Conservation (phyloP, 2,113 vertebrate species). For the Oenanthe oenanthe region DNA sequence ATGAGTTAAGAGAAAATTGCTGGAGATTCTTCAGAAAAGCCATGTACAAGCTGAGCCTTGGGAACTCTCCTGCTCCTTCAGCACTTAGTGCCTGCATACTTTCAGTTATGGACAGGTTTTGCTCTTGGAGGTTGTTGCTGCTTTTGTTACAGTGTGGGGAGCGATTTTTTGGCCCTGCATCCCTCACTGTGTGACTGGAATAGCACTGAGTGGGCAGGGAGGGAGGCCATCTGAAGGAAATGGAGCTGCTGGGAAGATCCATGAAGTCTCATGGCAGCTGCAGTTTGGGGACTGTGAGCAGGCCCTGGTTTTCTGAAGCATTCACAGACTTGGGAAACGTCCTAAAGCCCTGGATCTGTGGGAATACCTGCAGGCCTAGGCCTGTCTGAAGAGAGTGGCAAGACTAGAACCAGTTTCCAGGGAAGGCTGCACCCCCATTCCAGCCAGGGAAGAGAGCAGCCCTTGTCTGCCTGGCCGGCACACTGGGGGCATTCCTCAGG, state of each 20-base stretch:
- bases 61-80: neutral
- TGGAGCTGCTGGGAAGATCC: neutral
- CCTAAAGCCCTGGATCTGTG: neutral
- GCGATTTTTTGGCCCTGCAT: neutral
- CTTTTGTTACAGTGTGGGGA: neutral
- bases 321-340: neutral
- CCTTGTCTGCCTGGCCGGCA: accelerated
- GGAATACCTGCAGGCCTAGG: neutral
- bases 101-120: neutral
- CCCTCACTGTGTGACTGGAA: neutral
- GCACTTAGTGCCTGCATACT: neutral
- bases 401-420: no score
- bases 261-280: neutral
- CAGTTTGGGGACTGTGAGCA: neutral
- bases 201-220: accelerated
- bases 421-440: neutral
- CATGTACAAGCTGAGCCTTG: neutral
- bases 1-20: neutral
- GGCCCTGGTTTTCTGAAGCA: neutral
- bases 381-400: neutral
- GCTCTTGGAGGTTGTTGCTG: neutral
- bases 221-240: neutral
- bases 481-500: accelerated
- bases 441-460: neutral
- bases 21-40: neutral